Conservation (phyloP, 1,140 invertebrate species). For the Phthorimaea operculella region DNA sequence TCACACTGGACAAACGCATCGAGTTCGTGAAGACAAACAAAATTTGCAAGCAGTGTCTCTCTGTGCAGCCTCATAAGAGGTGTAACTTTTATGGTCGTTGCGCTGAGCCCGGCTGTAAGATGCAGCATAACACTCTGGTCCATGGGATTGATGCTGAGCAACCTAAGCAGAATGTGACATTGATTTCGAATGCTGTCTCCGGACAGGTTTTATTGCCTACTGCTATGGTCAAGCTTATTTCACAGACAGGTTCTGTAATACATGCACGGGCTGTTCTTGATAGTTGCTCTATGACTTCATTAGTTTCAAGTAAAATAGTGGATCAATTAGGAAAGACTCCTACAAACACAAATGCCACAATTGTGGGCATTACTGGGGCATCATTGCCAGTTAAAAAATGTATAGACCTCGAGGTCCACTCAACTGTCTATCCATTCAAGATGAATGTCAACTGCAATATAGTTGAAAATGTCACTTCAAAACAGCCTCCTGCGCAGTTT, state of each 20-base stretch:
- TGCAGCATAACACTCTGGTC: no score
- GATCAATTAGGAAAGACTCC: neutral
- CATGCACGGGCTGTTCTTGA: neutral
- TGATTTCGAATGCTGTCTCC: no score
- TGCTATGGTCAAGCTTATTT: constrained; percentile 6
- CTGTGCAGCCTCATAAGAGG: no score
- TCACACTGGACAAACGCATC: no score
- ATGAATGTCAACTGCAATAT: constrained; percentile 7
- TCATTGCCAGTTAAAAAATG: neutral
- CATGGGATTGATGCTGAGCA: no score
- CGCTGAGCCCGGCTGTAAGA: no score
- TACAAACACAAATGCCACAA: neutral
- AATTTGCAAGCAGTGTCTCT: no score
- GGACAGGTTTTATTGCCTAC: constrained; percentile 1
- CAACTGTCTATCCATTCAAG: neutral
- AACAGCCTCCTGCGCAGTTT: constrained; percentile 6
- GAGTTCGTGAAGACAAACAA: no score
- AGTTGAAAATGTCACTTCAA: constrained; percentile 9
- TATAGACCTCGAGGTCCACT: constrained; percentile 6
- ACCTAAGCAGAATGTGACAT: no score
- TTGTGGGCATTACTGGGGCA: constrained; percentile 6
- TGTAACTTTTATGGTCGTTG: no score
- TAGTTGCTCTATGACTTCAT: neutral
- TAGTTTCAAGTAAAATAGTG: neutral
- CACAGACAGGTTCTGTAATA: neutral